Base-by-base conservation (phyloP, 1,140 invertebrate species). In the Drosophila kanapiae region DNA sequence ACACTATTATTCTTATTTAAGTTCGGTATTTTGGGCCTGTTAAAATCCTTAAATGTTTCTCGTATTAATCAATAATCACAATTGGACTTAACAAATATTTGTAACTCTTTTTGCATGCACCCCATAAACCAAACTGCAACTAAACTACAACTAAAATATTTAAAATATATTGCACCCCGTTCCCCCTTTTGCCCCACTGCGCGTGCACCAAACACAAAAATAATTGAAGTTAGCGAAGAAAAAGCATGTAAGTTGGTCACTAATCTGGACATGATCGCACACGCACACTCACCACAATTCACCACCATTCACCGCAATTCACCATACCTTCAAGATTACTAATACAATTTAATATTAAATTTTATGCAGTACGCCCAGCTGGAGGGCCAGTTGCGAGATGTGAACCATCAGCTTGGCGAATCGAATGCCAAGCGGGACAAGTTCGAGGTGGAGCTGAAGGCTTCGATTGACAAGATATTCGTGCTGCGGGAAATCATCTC, bases 401-500 rank as follows among this genome's bases (percentile, higher is more conserved):
- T 95, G 86, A 95, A 94, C 31, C 93, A 94, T 59, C 92, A 95
- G 57, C 93, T 96, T 35, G 88, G 92, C 1, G 95, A 96, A 14
- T 88, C 94, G 2, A 95, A 95, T 74, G 83, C 93, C 0, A 94
- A 94, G 47, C 95, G 95, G 75, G 93, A 94, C 1, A 94, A 94
- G 48, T 81, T 94, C 0, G 95, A 97, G 81, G 93, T 93, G 0
- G 96, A 97, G 69, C 91, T 96, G 0, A 95, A 96, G 91, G 94
- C 94, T 4, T 95, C 95, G 0, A 93, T 95, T 14, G 96, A 96
- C 10, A 97, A 97, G 90, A 95, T 97, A 18, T 93, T 94, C 64
- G 93, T 96, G 8, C 92, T 97, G 5, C 93, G 96, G 37, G 96
- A 97, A 40, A 96, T 97, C 51, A 96, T 98, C 45, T 91, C 93